Evolutionary conservation across 1,140 invertebrate genomes (phyloP), one percentile per base, ranked within the genome.

Genomic region (Drosophila truncata): DNA sequence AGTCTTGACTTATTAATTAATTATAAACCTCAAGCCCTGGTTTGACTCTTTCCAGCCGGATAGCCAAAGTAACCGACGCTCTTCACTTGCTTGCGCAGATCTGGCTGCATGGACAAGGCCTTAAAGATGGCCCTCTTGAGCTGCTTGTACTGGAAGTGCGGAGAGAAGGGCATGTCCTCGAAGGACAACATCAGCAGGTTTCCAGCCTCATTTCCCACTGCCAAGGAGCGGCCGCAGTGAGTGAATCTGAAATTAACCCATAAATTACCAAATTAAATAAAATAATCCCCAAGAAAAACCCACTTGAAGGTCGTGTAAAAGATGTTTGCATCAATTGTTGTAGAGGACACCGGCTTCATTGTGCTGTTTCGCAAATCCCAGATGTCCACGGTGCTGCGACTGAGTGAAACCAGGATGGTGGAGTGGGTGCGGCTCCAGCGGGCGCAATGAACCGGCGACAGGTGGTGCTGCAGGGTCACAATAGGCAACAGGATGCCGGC

Each of bases 351-450:
- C 0, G 96, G 95, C 14, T 94, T 94, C 27, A 96, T 94, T 2
- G 93, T 95, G 78, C 95, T 96, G 14, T 95, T 93, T 31, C 94
- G 94, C 2, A 97, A 92, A 83, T 97, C 95, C 96, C 96, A 97
- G 35, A 97, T 93, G 23, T 95, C 95, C 6, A 97, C 94, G 8
- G 94, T 94, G 80, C 95, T 95, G 9, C 95, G 95, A 46, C 95
- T 96, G 1, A 96, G 95, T 1, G 95, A 96, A 4, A 97, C 96
- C 59, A 98, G 94, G 4, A 98, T 95, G 0, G 97, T 97, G 0
- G 97, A 96, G 79, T 97, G 96, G 9, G 95, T 95, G 1, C 97
- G 97, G 80, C 96, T 95, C 95, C 97, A 98, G 2, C 94, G 94
- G 9, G 96, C 95, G 59, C 95, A 95, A 76, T 94, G 94, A 1